phyloP scores from a whole-genome alignment of 1,140 invertebrate genomes.

The Diploscapter pachys region DNA sequence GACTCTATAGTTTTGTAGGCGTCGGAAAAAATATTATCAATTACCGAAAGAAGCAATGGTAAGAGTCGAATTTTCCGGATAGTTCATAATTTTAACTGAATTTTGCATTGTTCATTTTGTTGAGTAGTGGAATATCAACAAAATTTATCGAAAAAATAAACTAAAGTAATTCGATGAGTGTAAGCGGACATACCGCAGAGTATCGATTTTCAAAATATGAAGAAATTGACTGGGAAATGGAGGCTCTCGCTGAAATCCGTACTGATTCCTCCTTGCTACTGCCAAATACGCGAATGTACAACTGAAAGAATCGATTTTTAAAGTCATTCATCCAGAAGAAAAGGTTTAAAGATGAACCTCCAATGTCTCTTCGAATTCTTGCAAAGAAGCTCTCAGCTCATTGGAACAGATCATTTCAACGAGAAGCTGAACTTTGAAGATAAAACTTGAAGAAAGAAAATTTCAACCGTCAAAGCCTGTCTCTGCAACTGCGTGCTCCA shows the following conservation, averaged over 20 bases:
- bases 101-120: too few relatives aligned
- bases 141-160: neutral
- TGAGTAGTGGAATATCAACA: too few relatives aligned
- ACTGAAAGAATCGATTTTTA: conserved; percentile 2
- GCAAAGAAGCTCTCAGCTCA: conserved; percentile 24
- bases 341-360: conserved; percentile 9
- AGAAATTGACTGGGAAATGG: conserved; percentile 27
- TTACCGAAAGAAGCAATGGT: neutral
- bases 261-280: conserved; percentile 22
- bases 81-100: too few relatives aligned
- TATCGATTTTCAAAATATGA: conserved; percentile 29
- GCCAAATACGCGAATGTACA: conserved; percentile 25
- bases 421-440: conserved; percentile 20
- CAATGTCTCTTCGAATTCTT: conserved; percentile 23
- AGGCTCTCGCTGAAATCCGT: conserved; percentile 21
- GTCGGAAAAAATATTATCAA: neutral
- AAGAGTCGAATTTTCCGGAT: neutral
- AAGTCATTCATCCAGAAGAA: neutral
- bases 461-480: conserved; percentile 23
- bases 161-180: too few relatives aligned
- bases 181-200: neutral
- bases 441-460: neutral
- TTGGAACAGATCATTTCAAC: conserved; percentile 33
- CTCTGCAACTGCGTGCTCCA: conserved; percentile 33
- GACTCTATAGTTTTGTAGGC: neutral